Conservation (phyloP, 2,113 vertebrate species). For the Gambusia holbrooki region DNA sequence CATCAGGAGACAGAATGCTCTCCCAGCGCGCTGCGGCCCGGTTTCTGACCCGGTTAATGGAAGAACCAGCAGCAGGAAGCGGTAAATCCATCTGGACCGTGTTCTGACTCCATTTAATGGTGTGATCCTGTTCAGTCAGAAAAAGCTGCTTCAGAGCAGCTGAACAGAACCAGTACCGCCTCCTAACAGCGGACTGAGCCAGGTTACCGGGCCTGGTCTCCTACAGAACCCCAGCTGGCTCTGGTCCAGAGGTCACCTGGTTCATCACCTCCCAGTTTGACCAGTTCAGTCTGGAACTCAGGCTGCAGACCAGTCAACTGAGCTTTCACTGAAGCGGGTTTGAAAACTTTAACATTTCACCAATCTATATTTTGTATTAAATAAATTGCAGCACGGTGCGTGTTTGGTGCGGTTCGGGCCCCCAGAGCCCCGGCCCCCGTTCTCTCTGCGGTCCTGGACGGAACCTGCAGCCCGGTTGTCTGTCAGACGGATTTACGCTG, state of each 20-base stretch:
- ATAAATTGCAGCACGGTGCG: no score
- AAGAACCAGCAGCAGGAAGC: neutral
- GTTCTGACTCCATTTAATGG: neutral
- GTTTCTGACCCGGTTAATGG: neutral
- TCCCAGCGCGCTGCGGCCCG: neutral
- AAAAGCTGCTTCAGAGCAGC: neutral
- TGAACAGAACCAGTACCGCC: neutral
- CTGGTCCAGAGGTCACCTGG: no score
- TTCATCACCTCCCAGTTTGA: no score
- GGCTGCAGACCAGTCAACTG: neutral
- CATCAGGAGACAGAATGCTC: neutral
- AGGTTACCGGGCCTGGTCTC: neutral
- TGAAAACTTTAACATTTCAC: no score
- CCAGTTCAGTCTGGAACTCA: no score
- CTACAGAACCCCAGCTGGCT: neutral
- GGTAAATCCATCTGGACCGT: neutral
- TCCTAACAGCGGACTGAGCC: no score
- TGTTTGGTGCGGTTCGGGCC: no score
- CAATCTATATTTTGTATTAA: no score
- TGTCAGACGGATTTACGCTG: constrained; percentile 38
- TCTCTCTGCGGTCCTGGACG: constrained; percentile 19
- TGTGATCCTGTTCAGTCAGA: neutral
- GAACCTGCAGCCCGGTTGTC: constrained; percentile 32
- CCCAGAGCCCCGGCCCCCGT: neutral
- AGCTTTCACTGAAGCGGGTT: no score